These are phyloP conservation scores for Eulimnadia texana DNA, from an alignment of 1,140 invertebrate genomes.

Conservation along the genomic window DNA sequence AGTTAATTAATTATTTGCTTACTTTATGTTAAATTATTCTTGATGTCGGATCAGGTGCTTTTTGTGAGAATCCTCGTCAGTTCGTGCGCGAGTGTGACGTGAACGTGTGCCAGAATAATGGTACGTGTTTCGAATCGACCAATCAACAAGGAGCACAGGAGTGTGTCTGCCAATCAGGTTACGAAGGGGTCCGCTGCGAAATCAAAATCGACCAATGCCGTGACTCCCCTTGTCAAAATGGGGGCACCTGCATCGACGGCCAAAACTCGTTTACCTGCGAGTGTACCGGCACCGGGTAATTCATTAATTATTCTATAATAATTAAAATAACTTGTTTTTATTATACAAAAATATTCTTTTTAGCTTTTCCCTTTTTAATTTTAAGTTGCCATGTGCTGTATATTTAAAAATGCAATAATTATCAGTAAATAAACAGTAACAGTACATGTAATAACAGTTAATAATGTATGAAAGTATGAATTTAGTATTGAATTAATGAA, in stretches of 20 bases:
- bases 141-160: slow-evolving; percentile 18
- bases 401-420: no score
- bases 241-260: slow-evolving; percentile 18
- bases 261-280: slow-evolving; percentile 14
- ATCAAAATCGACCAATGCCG: slow-evolving; percentile 11
- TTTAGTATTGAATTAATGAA: no score
- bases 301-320: no score
- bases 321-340: no score
- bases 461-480: no score
- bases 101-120: slow-evolving; percentile 34
- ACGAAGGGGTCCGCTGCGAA: slow-evolving; percentile 7
- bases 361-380: slow-evolving; percentile 76
- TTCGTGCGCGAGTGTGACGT: slow-evolving; percentile 75
- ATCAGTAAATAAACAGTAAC: no score
- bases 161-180: slow-evolving; percentile 17
- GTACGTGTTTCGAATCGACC: slow-evolving; percentile 10
- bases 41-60: slow-evolving; percentile 39
- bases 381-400: slow-evolving; percentile 48
- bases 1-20: not conserved
- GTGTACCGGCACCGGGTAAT: slow-evolving; percentile 65
- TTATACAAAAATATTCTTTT: slow-evolving; percentile 77
- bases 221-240: slow-evolving; percentile 21
- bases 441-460: no score
- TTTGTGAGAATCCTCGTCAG: slow-evolving; percentile 47
- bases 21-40: slow-evolving; percentile 23